Evolutionary conservation across 2,113 vertebrate species (phyloP), one percentile per base, ranked within the genome.

Genomic region (Tiliqua scincoides): DNA sequence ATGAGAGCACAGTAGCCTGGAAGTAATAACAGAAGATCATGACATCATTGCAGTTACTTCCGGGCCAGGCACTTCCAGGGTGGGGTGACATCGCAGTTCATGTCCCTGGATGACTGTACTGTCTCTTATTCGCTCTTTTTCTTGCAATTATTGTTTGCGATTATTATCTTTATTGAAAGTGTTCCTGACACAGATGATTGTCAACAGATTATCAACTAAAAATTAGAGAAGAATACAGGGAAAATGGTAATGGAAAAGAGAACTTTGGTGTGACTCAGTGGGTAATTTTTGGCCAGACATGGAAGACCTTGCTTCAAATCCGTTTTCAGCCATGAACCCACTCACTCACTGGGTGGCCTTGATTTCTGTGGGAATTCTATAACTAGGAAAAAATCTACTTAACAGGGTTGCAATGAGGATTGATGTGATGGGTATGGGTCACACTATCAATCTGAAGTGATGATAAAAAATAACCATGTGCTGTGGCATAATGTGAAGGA

Each of bases 111-210:
- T n/a, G n/a, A n/a, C 78, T 70, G 15, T 1, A 0, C 71, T 27
- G 85, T 87, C 87, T 30, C 27, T 79, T 87, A 85, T 67, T 80
- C 72, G 1, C 83, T 88, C 14, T 75, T 32, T 43, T n/a, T 25
- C 43, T 4, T 43, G 25, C 37, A 75, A 21, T 67, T 82, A 71
- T 72, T 67, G 59, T 72, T 71, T 63, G 54, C 14, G 74, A 21
- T 67, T 79, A 2, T 43, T 8, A 30, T n/a, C 15, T 75, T 63
- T 52, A 37, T 54, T 54, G 32, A 35, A 43, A 14, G 32, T 30
- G 30, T n/a, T 14, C 27, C 35, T 61, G 32, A 79, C 4, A 40
- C 30, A 71, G 15, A 40, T 72, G 20, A 30, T 5, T 67, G 37
- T 35, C 20, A 75, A 54, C 81, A 35, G 15, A 62, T 12, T 54